These are phyloP conservation scores for Thecocarcelia acutangulata DNA, from an alignment of 2,888 invertebrate genomes.

Conservation along the genomic window DNA sequence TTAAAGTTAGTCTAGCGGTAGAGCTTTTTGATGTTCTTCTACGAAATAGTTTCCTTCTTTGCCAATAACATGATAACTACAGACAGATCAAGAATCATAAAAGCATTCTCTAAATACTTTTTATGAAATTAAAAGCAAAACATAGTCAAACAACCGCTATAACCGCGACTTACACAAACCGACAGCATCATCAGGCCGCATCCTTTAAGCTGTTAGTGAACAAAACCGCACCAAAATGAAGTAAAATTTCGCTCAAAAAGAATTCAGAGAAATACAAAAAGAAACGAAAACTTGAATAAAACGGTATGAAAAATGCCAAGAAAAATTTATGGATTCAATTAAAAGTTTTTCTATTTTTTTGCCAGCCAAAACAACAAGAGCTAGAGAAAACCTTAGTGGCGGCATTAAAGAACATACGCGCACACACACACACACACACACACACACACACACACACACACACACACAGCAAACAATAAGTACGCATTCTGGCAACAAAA, in stretches of 20 bases:
- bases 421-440: no score
- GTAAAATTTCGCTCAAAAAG: not conserved
- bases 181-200: constrained; percentile 22
- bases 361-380: constrained; percentile 50
- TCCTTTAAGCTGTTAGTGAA: constrained; percentile 14
- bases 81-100: no score
- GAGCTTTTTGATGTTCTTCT: no score
- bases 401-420: not conserved
- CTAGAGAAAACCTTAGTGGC: constrained; percentile 17
- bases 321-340: constrained; percentile 71
- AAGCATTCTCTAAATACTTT: constrained; percentile 5
- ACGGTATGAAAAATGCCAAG: constrained; percentile 55
- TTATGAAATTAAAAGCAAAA: constrained; percentile 30
- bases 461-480: no score
- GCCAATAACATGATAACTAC: no score
- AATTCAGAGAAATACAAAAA: not conserved
- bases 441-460: no score
- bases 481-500: constrained; percentile 22
- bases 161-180: constrained; percentile 46
- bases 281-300: constrained; percentile 32
- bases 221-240: not conserved
- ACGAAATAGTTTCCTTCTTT: no score
- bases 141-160: constrained; percentile 23
- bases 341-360: constrained; percentile 70
- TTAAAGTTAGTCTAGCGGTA: constrained; percentile 1